Evolutionary conservation across 2,888 invertebrate species (phyloP).

Genomic region (Buathra laborator): DNA sequence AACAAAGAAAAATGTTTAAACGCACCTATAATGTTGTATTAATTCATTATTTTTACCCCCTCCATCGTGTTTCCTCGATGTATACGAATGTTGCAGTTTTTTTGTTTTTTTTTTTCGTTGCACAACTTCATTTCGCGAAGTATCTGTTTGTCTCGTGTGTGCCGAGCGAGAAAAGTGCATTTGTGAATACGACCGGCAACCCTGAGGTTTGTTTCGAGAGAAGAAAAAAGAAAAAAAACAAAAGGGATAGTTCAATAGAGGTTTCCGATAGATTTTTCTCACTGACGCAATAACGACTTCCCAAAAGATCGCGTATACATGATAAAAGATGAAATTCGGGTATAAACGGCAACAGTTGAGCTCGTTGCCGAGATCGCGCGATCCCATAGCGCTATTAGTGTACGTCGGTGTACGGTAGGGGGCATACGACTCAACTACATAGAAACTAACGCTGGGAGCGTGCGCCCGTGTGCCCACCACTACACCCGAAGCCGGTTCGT

Average conservation of each 20-base stretch:
- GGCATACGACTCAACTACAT: constrained; percentile 50
- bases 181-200: not conserved
- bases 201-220: not conserved
- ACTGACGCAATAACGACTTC: constrained; percentile 30
- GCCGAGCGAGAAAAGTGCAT: constrained; percentile 14
- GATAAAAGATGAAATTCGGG: constrained; percentile 26
- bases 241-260: not conserved
- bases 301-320: constrained; percentile 5
- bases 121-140: constrained; percentile 28
- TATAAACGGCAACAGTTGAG: constrained; percentile 30
- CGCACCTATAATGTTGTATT: constrained; percentile 38
- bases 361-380: constrained; percentile 31
- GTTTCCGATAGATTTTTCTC: constrained; percentile 16
- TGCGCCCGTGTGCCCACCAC: constrained; percentile 43
- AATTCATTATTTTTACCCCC: constrained; percentile 48
- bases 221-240: not conserved
- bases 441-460: not conserved
- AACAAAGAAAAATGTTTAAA: constrained; percentile 63
- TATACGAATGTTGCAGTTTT: constrained; percentile 29
- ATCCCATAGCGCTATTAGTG: constrained; percentile 49
- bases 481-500: constrained; percentile 39
- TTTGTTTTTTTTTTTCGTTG: not conserved
- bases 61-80: constrained; percentile 22
- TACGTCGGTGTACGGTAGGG: constrained; percentile 55
- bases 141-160: constrained; percentile 8